phyloP scores from a whole-genome alignment of 2,888 invertebrate species.

The Yponomeuta sedellus region DNA sequence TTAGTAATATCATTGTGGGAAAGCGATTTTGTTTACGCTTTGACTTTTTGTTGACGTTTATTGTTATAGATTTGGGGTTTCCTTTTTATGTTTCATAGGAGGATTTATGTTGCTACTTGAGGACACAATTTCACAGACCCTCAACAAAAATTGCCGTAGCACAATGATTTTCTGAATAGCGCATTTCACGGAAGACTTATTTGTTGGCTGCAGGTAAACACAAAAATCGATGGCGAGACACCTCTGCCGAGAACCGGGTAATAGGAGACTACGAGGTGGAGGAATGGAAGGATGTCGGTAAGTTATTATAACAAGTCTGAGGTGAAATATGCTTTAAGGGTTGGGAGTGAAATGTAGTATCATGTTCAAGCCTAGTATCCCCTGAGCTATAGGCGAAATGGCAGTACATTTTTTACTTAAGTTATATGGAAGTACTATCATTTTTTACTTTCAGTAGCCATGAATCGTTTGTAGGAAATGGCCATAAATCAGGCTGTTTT shows the following conservation, averaged over 20 bases:
- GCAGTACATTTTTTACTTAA: too few species aligned
- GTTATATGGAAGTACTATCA: too few species aligned
- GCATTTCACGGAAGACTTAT: slow-evolving; percentile 26
- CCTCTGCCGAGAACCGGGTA: slow-evolving; percentile 77
- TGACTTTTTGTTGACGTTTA: slow-evolving; percentile 66
- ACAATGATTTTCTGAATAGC: slow-evolving; percentile 41
- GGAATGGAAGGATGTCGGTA: slow-evolving; percentile 84
- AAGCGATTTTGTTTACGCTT: slow-evolving; percentile 72
- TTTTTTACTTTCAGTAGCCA: too few species aligned
- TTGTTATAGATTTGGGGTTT: slow-evolving; percentile 66
- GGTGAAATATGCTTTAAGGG: neutral
- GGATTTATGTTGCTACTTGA: slow-evolving; percentile 51
- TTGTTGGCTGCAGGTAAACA: slow-evolving; percentile 67
- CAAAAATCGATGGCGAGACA: slow-evolving; percentile 75
- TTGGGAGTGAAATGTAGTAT: neutral
- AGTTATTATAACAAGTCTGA: slow-evolving; percentile 32
- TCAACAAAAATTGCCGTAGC: slow-evolving; percentile 33
- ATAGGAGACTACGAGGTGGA: slow-evolving; percentile 83
- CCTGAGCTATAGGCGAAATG: too few species aligned
- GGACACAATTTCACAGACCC: slow-evolving; percentile 49
- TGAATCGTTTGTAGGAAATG: too few species aligned
- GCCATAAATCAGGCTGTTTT: too few species aligned
- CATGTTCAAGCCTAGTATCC: neutral
- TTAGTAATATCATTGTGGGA: slow-evolving; percentile 73
- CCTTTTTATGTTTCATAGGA: slow-evolving; percentile 56